Percentiles rank a stretch among this genome's conserved stretches.
phyloP scores from a whole-genome alignment of 2,797 vertebrate species.

The Cryptoblepharus egeriae region DNA sequence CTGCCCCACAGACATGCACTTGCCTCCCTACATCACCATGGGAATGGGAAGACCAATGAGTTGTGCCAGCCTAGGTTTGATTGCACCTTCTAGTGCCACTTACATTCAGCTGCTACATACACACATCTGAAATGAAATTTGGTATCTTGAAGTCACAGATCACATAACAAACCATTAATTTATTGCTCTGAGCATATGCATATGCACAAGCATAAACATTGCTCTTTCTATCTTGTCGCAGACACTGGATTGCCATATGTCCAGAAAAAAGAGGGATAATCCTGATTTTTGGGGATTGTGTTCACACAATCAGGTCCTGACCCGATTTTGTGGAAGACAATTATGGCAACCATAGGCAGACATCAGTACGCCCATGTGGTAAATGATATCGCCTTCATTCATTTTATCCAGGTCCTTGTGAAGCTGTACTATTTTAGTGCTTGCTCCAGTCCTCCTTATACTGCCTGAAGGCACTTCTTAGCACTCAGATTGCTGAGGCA shows the following conservation, averaged over 20 bases:
- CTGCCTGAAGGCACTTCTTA: slow-evolving; percentile 46
- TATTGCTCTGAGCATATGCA: neutral
- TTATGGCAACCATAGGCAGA: no score
- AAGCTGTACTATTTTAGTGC: slow-evolving; percentile 55
- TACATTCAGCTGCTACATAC: slow-evolving; percentile 15
- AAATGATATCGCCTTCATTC: slow-evolving; percentile 28
- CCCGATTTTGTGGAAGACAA: no score
- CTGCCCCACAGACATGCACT: no score
- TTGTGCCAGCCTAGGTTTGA: no score
- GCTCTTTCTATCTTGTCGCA: slow-evolving; percentile 10
- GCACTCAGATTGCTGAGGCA: slow-evolving; percentile 63
- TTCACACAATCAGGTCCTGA: no score
- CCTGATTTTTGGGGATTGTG: no score
- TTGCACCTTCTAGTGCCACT: neutral
- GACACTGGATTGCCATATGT: no score
- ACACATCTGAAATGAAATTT: neutral
- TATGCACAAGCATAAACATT: neutral
- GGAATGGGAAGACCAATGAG: no score
- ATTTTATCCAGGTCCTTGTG: slow-evolving; percentile 48
- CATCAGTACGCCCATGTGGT: neutral
- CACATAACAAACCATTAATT: neutral
- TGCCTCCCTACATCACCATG: no score
- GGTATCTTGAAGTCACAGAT: neutral
- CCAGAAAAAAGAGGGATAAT: no score
- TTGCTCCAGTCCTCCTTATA: slow-evolving; percentile 45